phyloP scores from a whole-genome alignment of 1,140 invertebrate genomes.

The Araneus ventricosus region DNA sequence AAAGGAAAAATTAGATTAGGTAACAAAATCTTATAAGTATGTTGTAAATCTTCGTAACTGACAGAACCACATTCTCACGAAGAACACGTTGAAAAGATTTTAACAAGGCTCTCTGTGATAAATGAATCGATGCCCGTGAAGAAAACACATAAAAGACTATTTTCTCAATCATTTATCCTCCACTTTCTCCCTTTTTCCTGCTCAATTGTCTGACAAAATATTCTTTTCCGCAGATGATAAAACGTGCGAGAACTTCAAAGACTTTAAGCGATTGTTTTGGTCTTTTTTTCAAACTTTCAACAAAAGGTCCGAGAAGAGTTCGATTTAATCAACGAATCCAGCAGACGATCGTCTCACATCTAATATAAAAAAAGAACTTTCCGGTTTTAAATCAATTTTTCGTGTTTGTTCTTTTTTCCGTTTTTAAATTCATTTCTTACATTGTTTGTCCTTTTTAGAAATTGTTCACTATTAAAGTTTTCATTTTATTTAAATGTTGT shows the following conservation, averaged over 20 bases:
- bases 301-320: not conserved
- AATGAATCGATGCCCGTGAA: not conserved
- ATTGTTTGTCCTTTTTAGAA: no score
- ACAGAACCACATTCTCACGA: not conserved
- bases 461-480: no score
- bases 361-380: not conserved
- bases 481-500: no score
- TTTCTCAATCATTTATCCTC: not conserved
- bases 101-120: not conserved
- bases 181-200: not conserved
- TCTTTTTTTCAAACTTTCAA: not conserved
- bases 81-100: not conserved
- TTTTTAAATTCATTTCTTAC: not conserved
- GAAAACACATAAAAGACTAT: not conserved
- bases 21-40: not conserved
- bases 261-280: not conserved
- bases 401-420: not conserved
- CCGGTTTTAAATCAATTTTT: not conserved
- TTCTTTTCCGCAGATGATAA: not conserved
- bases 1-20: not conserved
- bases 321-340: not conserved
- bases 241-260: not conserved
- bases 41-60: not conserved
- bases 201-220: not conserved
- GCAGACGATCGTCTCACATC: not conserved